Percentiles rank a stretch among this genome's conserved stretches.
phyloP scores from a whole-genome alignment of 2,113 vertebrate species.

The Blennius ocellaris region DNA sequence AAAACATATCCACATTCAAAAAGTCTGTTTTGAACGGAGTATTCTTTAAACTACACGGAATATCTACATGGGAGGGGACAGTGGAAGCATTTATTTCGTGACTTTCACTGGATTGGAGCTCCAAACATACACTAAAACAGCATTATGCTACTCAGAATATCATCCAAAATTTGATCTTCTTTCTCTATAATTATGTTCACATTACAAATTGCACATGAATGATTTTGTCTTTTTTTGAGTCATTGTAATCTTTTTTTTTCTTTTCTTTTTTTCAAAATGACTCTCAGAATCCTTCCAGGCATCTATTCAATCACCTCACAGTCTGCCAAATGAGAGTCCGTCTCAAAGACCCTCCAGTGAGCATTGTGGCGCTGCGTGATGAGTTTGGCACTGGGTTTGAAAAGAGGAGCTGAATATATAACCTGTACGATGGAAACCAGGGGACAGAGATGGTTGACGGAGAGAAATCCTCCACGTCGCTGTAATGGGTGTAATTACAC shows the following conservation, averaged over 20 bases:
- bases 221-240: constrained; percentile 39
- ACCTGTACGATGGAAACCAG: constrained; percentile 35
- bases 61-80: not conserved
- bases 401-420: constrained; percentile 62
- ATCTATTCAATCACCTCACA: constrained; percentile 66
- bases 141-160: constrained; percentile 12
- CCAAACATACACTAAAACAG: not conserved
- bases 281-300: constrained; percentile 58
- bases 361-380: constrained; percentile 44
- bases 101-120: constrained; percentile 15
- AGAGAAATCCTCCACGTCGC: constrained; percentile 65
- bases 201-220: constrained; percentile 40
- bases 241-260: constrained; percentile 47
- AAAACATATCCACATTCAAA: not conserved
- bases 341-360: constrained; percentile 55
- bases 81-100: not conserved
- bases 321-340: constrained; percentile 50
- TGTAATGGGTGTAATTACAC: constrained; percentile 79
- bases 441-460: constrained; percentile 58
- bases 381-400: constrained; percentile 53
- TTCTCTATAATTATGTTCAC: constrained; percentile 38
- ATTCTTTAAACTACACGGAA: not conserved
- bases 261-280: constrained; percentile 18
- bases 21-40: not conserved
- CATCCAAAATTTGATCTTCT: constrained; percentile 16